Base-by-base conservation (phyloP, 2,888 invertebrate genomes). In the Axea sp. region DNA sequence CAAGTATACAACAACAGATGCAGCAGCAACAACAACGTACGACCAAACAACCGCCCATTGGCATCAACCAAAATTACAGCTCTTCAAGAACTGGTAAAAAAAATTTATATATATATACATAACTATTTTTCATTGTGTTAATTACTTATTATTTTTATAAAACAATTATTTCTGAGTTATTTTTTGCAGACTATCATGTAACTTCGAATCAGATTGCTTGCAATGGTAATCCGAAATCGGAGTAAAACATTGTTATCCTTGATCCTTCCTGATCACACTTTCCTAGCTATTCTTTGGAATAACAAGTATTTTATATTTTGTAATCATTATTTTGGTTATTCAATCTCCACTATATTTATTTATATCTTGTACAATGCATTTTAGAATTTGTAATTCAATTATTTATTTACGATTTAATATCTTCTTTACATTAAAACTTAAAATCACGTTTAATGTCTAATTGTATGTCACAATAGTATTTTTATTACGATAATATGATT, bases 1-100 rank as follows among this genome's bases (percentile, higher is more conserved):
- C 83, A 43, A 84, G 72, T 81, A 89, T 91, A 88, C 89, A 89
- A 88, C 83, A 89, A 88, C 83, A 89, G 88, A 79, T 88, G 77
- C 87, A 86, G 68, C 88, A 87, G 60, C 87, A 88, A 59, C 86
- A 31, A n/a, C 39, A 39, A 5, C 39, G 47, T 14, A 47, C 30
- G 17, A 47, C 11, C 17, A 47, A 47, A 19, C 47, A 30, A 6
- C 31, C 47, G 4, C 19, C 47, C 3, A 47, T 47, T n/a, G 31
- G 30, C 22, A 9, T 31, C 3, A 47, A 7, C 14, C 47, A 47
- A 19, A 47, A 31, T 5, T 47, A 47, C 31, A 47, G 11, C n/a
- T 31, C 47, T 11, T 31, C 37, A n/a, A 39, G 37, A 39, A 35
- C 35, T 14, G 51, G 51, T 37, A 47, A 2, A 3, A 19, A 19